Percentiles rank a stretch among this genome's conserved stretches.
Conservation (phyloP, 2,113 vertebrate genomes). For the Odontophorus gujanensis region DNA sequence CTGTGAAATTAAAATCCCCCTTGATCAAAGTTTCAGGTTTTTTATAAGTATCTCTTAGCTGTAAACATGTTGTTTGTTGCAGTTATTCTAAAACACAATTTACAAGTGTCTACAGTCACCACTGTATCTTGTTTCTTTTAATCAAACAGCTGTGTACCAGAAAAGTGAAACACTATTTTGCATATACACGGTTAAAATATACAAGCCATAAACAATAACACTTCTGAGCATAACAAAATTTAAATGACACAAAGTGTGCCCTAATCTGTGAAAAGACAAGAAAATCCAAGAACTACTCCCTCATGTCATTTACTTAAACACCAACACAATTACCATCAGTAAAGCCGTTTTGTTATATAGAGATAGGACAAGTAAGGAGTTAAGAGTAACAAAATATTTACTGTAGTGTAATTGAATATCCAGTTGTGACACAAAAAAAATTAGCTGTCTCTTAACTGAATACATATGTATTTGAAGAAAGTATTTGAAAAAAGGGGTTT, state of each 20-base stretch:
- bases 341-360: not conserved
- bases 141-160: constrained; percentile 62
- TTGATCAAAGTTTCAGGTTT: constrained; percentile 74
- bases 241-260: not conserved
- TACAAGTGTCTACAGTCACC: constrained; percentile 75
- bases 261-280: not conserved
- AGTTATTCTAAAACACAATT: constrained; percentile 75
- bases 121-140: constrained; percentile 71
- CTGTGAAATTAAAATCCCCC: constrained; percentile 75
- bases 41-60: constrained; percentile 73
- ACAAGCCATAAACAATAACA: not conserved
- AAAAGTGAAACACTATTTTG: constrained; percentile 60
- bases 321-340: not conserved
- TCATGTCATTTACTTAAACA: not conserved
- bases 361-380: not conserved
- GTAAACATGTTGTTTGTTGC: constrained; percentile 75
- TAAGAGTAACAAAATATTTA: not conserved
- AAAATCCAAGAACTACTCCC: not conserved
- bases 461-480: not conserved
- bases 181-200: constrained; percentile 46
- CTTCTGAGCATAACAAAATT: constrained; percentile 7
- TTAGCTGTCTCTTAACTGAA: not conserved
- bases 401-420: not conserved
- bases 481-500: not conserved
- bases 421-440: not conserved